Evolutionary conservation across 2,797 vertebrate genomes (phyloP).

Genomic region (Thalassophryne amazonica): DNA sequence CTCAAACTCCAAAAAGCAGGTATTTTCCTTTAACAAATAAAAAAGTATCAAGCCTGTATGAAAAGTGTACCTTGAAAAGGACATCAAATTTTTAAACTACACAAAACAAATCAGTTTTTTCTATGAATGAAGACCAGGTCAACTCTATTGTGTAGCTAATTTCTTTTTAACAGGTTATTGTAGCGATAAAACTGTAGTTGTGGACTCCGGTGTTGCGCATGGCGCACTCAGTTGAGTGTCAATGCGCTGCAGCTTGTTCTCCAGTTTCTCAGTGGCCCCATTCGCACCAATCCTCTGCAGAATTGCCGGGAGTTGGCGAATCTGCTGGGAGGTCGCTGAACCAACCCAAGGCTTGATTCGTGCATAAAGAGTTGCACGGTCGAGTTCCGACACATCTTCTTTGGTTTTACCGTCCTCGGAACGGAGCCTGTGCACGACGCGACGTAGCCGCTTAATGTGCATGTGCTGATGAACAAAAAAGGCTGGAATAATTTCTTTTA

Average conservation of each 20-base stretch:
- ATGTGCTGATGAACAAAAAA: conserved; percentile 51
- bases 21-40: not conserved
- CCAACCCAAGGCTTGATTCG: conserved; percentile 22
- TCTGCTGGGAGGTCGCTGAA: not conserved
- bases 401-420: accelerated
- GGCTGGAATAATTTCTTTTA: conserved; percentile 40
- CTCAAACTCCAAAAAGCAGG: not conserved
- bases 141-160: no score
- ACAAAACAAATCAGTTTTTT: not conserved
- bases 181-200: accelerated
- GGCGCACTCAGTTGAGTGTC: not conserved
- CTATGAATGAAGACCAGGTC: not conserved
- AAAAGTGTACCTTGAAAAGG: not conserved
- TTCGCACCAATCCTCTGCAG: accelerated
- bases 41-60: not conserved
- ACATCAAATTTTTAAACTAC: not conserved
- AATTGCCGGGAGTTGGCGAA: conserved; percentile 6
- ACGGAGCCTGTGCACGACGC: conserved; percentile 15
- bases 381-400: accelerated
- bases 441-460: conserved; percentile 5
- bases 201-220: accelerated
- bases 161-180: not conserved
- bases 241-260: conserved; percentile 33
- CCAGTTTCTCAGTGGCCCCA: not conserved
- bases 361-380: accelerated